Percentiles rank a stretch among this genome's conserved stretches.
These are phyloP conservation scores for Apostichopus californicus DNA, from an alignment of 35 echinoderm and acorn worm species.

Conservation along the genomic window DNA sequence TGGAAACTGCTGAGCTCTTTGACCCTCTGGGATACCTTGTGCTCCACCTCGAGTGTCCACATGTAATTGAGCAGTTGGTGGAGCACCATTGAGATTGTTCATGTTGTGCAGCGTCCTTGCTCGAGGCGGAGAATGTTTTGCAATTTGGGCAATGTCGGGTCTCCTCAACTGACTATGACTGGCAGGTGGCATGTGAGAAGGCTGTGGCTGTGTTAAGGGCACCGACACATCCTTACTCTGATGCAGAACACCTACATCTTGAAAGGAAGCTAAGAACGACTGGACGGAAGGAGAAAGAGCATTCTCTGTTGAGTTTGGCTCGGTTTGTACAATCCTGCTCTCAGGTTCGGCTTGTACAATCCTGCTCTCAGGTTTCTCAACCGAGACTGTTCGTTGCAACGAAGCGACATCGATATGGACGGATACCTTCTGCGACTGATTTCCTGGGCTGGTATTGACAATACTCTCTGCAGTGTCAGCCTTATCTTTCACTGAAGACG, in stretches of 20 bases:
- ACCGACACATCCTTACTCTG: not conserved
- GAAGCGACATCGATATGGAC: not conserved
- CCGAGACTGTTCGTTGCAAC: not conserved
- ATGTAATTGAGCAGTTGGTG: not conserved
- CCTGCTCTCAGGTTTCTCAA: not conserved
- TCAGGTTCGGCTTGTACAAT: not conserved
- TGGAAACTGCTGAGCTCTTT: not conserved
- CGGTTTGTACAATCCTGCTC: not conserved
- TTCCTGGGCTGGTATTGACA: too few relatives aligned
- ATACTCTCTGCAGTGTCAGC: too few relatives aligned
- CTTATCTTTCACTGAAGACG: too few relatives aligned
- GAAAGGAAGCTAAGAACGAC: not conserved
- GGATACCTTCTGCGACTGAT: not conserved
- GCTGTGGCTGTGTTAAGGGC: not conserved
- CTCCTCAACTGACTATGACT: not conserved
- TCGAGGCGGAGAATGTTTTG: slow-evolving; percentile 5
- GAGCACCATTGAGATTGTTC: not conserved
- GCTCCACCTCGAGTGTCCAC: not conserved
- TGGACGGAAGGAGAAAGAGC: not conserved
- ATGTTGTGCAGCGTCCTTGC: slow-evolving; percentile 18
- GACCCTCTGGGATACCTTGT: not conserved
- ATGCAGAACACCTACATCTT: not conserved
- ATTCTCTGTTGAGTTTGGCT: not conserved
- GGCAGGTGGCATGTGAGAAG: not conserved
- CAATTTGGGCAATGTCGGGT: not conserved